These are phyloP conservation scores for Pantala flavescens DNA, from an alignment of 1,140 invertebrate species.

Conservation along the genomic window DNA sequence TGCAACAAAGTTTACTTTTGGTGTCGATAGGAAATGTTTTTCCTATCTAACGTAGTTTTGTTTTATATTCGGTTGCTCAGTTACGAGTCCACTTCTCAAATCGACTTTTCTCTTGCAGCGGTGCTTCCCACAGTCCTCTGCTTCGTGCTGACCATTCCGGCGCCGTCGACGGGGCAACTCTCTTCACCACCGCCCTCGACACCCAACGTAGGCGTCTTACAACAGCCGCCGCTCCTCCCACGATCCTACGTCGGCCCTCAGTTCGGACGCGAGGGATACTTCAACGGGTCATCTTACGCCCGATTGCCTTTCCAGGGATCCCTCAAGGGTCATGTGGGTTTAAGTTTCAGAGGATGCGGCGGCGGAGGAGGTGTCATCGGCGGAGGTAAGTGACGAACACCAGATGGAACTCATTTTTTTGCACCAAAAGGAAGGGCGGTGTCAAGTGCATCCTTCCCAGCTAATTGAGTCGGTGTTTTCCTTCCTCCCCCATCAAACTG, in stretches of 20 bases:
- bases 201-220: not conserved
- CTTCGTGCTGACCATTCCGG: not conserved
- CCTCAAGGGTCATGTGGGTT: slow-evolving; percentile 60
- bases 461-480: too few relatives aligned
- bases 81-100: too few relatives aligned
- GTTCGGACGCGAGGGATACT: slow-evolving; percentile 55
- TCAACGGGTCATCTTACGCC: slow-evolving; percentile 65
- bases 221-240: not conserved
- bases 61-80: too few relatives aligned
- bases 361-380: slow-evolving; percentile 25
- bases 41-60: too few relatives aligned
- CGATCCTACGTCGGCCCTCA: not conserved
- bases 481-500: too few relatives aligned
- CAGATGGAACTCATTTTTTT: too few relatives aligned
- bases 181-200: not conserved
- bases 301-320: slow-evolving; percentile 45
- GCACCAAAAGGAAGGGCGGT: too few relatives aligned
- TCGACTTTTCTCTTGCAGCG: not conserved
- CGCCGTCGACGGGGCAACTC: not conserved
- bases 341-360: slow-evolving; percentile 68
- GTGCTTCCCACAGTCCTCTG: not conserved
- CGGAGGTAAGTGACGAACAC: not conserved
- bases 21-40: too few relatives aligned
- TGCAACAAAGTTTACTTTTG: too few relatives aligned
- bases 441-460: too few relatives aligned